Percentiles rank a stretch among this genome's conserved stretches.
These are phyloP conservation scores for Arbacia lixula DNA, from an alignment of 53 echinoderm and acorn worm species.

Conservation along the genomic window DNA sequence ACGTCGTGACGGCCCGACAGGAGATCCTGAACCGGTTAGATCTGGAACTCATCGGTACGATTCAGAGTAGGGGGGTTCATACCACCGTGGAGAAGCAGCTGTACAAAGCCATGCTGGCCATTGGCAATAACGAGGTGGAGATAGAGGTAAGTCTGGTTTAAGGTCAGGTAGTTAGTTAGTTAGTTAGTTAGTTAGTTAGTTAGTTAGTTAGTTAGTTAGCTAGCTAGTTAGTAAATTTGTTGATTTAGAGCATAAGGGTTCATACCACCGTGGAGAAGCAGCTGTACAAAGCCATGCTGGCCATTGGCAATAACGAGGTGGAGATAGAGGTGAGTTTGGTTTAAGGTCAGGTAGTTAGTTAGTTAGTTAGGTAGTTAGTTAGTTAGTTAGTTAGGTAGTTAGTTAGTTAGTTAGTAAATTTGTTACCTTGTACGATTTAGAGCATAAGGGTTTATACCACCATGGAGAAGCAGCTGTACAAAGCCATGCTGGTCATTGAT, in stretches of 20 bases:
- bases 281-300: conserved; percentile 83
- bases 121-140: conserved; percentile 82
- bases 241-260: conserved; percentile 92
- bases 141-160: conserved; percentile 86
- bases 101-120: conserved; percentile 81
- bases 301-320: conserved; percentile 75
- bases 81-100: conserved; percentile 95
- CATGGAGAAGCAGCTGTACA: conserved; percentile 87
- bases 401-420: conserved; percentile 72
- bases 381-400: conserved; percentile 6
- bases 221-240: no score
- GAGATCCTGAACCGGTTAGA: conserved; percentile 87
- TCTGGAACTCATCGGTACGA: conserved; percentile 92
- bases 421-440: conserved; percentile 83
- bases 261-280: conserved; percentile 98
- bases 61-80: conserved; percentile 96
- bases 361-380: background rate
- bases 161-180: no score
- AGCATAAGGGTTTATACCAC: conserved; percentile 90
- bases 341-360: no score
- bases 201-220: no score
- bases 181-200: conserved; percentile 36
- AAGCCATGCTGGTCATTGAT: conserved; percentile 74
- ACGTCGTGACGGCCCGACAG: conserved; percentile 94
- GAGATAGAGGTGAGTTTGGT: conserved; percentile 98